These are phyloP conservation scores for Diadumene lineata DNA, from an alignment of 92 coral and sea anemone genomes.

Conservation along the genomic window DNA sequence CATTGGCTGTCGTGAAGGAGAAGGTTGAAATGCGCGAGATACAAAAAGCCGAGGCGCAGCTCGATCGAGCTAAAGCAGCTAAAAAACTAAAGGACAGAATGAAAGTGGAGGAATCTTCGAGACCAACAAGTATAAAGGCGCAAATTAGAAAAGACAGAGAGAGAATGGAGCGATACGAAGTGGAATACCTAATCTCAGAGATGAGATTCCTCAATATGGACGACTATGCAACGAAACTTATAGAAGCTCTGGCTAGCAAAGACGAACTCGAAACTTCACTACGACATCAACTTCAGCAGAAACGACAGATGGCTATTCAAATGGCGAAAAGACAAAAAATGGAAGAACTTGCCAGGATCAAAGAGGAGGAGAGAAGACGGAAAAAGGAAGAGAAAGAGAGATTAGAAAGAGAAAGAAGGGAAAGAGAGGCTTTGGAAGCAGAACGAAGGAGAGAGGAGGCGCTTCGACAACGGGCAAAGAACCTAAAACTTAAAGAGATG, in stretches of 20 bases:
- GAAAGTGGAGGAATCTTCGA: neutral
- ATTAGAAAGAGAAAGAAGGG: slow-evolving; percentile 41
- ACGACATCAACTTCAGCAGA: slow-evolving; percentile 36
- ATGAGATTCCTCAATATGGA: slow-evolving; percentile 44
- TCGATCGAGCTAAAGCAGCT: slow-evolving; percentile 59
- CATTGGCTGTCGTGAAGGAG: neutral
- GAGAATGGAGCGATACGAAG: slow-evolving; percentile 45
- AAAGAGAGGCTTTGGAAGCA: slow-evolving; percentile 45
- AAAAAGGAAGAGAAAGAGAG: slow-evolving; percentile 56
- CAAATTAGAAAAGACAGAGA: slow-evolving; percentile 31
- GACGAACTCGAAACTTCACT: slow-evolving; percentile 44
- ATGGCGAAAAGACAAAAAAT: slow-evolving; percentile 34
- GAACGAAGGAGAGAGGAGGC: slow-evolving; percentile 49
- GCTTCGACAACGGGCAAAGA: slow-evolving; percentile 38
- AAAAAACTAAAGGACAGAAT: slow-evolving; percentile 17
- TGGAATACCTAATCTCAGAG: slow-evolving; percentile 51
- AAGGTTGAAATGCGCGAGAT: slow-evolving; percentile 2
- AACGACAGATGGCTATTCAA: slow-evolving; percentile 36
- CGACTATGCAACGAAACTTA: slow-evolving; percentile 49
- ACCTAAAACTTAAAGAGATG: slow-evolving; percentile 53
- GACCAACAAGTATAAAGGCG: slow-evolving; percentile 15
- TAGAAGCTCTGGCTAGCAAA: slow-evolving; percentile 36
- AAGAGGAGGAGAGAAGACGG: slow-evolving; percentile 47
- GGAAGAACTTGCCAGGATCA: slow-evolving; percentile 39
- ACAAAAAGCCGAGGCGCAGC: slow-evolving; percentile 46